phyloP scores from a whole-genome alignment of 1,140 invertebrate genomes.

The Physella acuta region DNA sequence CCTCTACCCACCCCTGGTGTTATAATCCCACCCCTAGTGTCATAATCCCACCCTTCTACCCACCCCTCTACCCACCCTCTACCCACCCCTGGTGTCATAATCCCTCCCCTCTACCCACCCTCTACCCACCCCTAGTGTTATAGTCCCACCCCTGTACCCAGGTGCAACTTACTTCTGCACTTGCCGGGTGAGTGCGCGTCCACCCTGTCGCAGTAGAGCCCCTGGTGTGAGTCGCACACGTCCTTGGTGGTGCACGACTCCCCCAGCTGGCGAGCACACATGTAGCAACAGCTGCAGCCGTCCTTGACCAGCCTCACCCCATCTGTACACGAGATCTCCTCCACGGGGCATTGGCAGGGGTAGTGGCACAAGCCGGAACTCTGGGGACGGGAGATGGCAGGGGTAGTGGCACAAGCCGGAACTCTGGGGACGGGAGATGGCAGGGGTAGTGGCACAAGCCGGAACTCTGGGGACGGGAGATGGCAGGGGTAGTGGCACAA shows the following conservation, averaged over 20 bases:
- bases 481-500: slow-evolving; percentile 32
- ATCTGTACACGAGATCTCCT: slow-evolving; percentile 41
- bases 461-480: slow-evolving; percentile 20
- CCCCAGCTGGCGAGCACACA: slow-evolving; percentile 62
- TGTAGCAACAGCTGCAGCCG: slow-evolving; percentile 63
- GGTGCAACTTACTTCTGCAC: slow-evolving; percentile 42
- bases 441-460: slow-evolving; percentile 33
- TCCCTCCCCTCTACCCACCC: too few relatives aligned
- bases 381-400: slow-evolving; percentile 16
- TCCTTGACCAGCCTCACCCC: slow-evolving; percentile 60
- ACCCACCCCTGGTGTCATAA: too few relatives aligned
- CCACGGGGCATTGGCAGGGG: slow-evolving; percentile 40
- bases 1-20: too few relatives aligned
- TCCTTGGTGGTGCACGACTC: slow-evolving; percentile 50
- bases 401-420: slow-evolving; percentile 32
- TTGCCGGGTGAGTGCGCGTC: slow-evolving; percentile 25
- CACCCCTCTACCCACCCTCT: too few relatives aligned
- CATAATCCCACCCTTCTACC: too few relatives aligned
- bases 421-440: slow-evolving; percentile 19
- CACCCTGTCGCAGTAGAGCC: slow-evolving; percentile 41
- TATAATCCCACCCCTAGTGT: too few relatives aligned
- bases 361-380: slow-evolving; percentile 33
- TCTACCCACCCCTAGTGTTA: too few relatives aligned
- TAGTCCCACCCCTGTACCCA: too few relatives aligned
- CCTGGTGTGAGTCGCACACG: slow-evolving; percentile 40